Percentiles rank a stretch among this genome's conserved stretches.
phyloP scores from a whole-genome alignment of 2,888 invertebrate species.

The Caenorhabditis macrosperma region DNA sequence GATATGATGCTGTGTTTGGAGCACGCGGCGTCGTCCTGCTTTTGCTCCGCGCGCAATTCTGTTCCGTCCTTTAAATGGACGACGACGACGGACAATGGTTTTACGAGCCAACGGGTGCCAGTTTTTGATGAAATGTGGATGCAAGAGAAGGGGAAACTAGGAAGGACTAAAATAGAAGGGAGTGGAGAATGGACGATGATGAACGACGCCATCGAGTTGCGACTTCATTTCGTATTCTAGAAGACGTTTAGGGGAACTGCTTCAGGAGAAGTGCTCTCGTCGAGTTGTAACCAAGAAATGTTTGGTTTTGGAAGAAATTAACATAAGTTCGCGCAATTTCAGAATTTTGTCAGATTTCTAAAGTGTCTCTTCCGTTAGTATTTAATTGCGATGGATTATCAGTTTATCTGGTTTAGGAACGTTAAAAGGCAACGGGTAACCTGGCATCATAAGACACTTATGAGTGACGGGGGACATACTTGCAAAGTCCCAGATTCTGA shows the following conservation, averaged over 20 bases:
- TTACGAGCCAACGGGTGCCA: conserved; percentile 17
- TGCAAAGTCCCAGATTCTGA: too few species aligned
- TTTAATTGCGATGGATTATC: too few species aligned
- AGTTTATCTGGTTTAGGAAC: too few species aligned
- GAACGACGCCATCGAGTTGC: not conserved
- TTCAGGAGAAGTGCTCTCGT: too few species aligned
- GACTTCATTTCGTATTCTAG: not conserved
- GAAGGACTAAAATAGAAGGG: not conserved
- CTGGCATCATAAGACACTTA: too few species aligned
- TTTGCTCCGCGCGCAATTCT: not conserved
- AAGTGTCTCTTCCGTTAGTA: too few species aligned
- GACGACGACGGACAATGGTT: conserved; percentile 12
- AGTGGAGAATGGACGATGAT: not conserved
- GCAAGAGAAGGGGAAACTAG: not conserved
- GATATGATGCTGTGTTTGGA: conserved; percentile 46
- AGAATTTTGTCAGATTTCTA: too few species aligned
- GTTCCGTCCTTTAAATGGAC: conserved; percentile 18
- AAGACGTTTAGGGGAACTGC: not conserved
- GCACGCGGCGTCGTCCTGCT: not conserved
- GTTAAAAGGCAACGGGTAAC: too few species aligned
- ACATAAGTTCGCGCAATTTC: too few species aligned
- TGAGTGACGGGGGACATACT: too few species aligned
- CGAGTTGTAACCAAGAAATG: too few species aligned
- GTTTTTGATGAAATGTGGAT: conserved; percentile 10
- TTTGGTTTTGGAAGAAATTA: too few species aligned